Conservation (phyloP, 2,113 vertebrate genomes). For the Steatornis caripensis region DNA sequence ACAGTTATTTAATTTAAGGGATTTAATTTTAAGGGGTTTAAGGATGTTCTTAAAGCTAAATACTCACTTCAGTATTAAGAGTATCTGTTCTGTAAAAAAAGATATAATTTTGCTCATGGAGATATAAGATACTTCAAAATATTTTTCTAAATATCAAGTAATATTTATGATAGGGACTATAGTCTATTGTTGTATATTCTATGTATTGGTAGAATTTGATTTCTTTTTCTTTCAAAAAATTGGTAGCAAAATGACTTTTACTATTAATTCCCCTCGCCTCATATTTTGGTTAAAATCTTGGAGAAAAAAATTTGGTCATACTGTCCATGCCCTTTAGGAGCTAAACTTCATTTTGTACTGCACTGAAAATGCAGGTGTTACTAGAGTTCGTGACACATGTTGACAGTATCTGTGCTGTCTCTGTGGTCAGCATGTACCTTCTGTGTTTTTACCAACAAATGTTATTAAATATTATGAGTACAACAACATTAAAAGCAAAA, state of each 20-base stretch:
- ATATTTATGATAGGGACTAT: background rate
- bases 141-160: background rate
- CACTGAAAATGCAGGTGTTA: fast-evolving
- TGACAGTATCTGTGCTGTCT: background rate
- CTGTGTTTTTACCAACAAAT: background rate
- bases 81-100: background rate
- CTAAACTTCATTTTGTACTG: background rate
- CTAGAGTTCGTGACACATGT: fast-evolving
- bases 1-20: background rate
- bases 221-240: background rate
- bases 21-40: background rate
- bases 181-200: background rate
- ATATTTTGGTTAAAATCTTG: background rate
- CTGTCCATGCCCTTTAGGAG: background rate
- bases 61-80: background rate
- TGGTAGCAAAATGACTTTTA: background rate
- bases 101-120: background rate
- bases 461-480: background rate
- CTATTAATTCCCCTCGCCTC: fast-evolving
- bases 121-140: background rate
- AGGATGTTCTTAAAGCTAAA: background rate
- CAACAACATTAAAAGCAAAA: background rate
- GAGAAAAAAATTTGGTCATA: background rate
- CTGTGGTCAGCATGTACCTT: background rate
- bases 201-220: background rate